Evolutionary conservation across 2,888 invertebrate genomes (phyloP).

Genomic region (Nineta flava): DNA sequence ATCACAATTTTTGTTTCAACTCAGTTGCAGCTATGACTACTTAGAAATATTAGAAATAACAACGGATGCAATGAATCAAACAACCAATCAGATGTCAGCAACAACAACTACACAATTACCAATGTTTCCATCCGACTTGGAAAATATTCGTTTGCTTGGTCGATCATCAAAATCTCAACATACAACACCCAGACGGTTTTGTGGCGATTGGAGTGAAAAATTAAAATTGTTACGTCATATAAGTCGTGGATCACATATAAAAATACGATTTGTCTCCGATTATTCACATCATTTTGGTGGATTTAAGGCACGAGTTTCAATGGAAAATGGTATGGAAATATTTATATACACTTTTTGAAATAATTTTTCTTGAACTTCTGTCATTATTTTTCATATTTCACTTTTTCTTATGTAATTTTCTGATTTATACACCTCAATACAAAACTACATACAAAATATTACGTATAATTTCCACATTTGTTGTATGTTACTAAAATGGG

Average conservation of each 20-base stretch:
- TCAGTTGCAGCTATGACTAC: constrained; percentile 56
- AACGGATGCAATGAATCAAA: no score
- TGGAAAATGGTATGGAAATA: constrained; percentile 62
- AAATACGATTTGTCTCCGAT: constrained; percentile 58
- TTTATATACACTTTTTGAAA: not conserved
- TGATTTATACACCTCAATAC: not conserved
- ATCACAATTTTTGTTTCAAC: not conserved
- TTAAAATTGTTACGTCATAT: constrained; percentile 55
- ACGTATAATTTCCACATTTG: no score
- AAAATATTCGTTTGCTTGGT: not conserved
- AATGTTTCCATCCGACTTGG: not conserved
- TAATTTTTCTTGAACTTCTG: not conserved
- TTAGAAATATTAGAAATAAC: constrained; percentile 44
- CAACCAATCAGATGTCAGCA: not conserved
- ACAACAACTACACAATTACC: constrained; percentile 1
- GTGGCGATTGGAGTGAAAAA: constrained; percentile 68
- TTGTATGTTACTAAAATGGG: no score
- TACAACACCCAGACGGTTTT: constrained; percentile 36
- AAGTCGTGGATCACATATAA: constrained; percentile 40
- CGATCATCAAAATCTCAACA: constrained; percentile 20
- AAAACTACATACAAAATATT: not conserved
- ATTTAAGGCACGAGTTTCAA: constrained; percentile 52
- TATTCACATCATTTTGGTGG: constrained; percentile 63
- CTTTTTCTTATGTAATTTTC: not conserved
- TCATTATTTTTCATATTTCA: not conserved